phyloP scores from a whole-genome alignment of 2,888 invertebrate genomes.

The Onthophagus sagittarius region DNA sequence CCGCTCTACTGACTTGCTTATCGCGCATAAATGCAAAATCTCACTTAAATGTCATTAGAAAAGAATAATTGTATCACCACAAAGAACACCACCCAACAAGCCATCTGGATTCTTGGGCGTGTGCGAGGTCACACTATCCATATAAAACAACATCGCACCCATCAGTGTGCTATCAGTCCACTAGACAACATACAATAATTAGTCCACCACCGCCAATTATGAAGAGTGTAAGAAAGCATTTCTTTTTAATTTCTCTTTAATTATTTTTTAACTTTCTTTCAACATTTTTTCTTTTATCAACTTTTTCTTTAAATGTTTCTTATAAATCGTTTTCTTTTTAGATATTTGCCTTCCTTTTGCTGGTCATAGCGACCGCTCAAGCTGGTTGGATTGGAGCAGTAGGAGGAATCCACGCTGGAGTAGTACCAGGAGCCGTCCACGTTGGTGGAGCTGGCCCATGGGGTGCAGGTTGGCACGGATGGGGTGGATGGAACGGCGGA shows the following conservation, averaged over 20 bases:
- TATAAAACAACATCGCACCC: background rate
- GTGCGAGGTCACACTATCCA: background rate
- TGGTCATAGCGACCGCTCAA: background rate
- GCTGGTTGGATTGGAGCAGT: slow-evolving; percentile 1
- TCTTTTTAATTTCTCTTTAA: background rate
- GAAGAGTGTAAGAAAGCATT: background rate
- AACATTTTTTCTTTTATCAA: too few relatives aligned
- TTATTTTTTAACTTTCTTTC: background rate
- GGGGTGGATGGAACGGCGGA: background rate
- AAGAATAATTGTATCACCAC: background rate
- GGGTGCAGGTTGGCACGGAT: slow-evolving; percentile 10
- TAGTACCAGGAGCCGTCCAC: slow-evolving; percentile 21
- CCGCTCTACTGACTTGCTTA: background rate
- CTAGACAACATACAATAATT: background rate
- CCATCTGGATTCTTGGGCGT: background rate
- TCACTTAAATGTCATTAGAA: background rate
- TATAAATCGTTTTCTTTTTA: background rate
- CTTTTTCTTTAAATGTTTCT: too few relatives aligned
- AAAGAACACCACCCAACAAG: background rate
- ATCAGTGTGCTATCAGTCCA: background rate
- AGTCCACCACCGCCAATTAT: background rate
- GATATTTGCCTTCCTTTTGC: background rate
- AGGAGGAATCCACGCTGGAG: slow-evolving; percentile 15
- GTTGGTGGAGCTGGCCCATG: slow-evolving; percentile 17
- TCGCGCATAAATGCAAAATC: background rate